These are phyloP conservation scores for Acrocephalus scirpaceus DNA, from an alignment of 2,797 vertebrate species.

Conservation along the genomic window DNA sequence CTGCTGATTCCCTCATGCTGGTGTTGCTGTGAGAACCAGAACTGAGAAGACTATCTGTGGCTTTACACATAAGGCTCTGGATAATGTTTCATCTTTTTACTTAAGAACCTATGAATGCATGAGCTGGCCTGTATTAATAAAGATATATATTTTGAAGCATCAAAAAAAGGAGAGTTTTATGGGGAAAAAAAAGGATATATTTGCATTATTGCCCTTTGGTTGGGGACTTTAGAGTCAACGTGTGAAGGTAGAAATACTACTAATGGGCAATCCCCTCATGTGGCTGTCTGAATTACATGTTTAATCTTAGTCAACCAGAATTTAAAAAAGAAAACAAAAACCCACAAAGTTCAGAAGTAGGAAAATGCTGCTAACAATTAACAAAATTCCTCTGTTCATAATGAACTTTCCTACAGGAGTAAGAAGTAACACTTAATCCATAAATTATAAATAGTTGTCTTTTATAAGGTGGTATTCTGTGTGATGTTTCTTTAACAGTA, in stretches of 20 bases:
- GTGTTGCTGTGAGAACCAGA: constrained; percentile 27
- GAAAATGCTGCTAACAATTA: background rate
- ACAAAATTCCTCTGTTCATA: background rate
- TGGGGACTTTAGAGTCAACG: background rate
- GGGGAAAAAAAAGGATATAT: background rate
- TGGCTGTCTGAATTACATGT: background rate
- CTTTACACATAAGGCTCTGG: background rate
- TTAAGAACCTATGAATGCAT: background rate
- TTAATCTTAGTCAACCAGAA: background rate
- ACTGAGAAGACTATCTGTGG: constrained; percentile 4
- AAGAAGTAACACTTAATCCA: background rate
- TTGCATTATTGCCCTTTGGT: background rate
- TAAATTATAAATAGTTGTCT: background rate
- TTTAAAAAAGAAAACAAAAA: background rate
- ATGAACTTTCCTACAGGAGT: background rate
- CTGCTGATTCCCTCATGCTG: constrained; percentile 34
- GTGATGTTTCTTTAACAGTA: background rate
- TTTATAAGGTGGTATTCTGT: background rate
- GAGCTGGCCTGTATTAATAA: background rate
- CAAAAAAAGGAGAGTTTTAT: background rate
- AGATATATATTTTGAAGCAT: background rate
- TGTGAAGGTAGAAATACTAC: background rate
- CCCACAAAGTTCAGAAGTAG: background rate
- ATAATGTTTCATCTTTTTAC: background rate
- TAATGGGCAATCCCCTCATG: background rate